phyloP scores from a whole-genome alignment of 2,113 vertebrate genomes.

The Sapayoa aenigma region DNA sequence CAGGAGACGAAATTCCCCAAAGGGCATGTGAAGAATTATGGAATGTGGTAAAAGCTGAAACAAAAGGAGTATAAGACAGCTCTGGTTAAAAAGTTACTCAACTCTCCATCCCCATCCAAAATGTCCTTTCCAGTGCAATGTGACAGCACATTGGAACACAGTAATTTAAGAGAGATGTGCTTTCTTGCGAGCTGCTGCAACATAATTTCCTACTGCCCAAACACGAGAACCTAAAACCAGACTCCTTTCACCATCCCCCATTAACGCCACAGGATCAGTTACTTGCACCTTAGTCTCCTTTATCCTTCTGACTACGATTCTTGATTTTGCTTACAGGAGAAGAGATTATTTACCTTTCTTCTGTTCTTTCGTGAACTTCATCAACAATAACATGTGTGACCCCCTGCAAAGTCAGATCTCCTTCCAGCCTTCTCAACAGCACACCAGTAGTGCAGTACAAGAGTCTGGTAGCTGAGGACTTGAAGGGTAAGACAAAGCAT shows the following conservation, averaged over 20 bases:
- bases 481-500: neutral
- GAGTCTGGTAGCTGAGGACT: slow-evolving; percentile 90
- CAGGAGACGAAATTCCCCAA: neutral
- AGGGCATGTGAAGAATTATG: neutral
- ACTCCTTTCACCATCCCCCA: neutral
- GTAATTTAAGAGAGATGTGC: neutral
- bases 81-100: neutral
- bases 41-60: neutral
- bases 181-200: neutral
- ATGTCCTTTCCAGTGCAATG: neutral
- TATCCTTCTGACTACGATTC: neutral
- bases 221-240: neutral
- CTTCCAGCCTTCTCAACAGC: slow-evolving; percentile 88
- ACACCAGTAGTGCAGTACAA: slow-evolving; percentile 96
- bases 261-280: neutral
- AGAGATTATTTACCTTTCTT: slow-evolving; percentile 85
- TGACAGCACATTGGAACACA: neutral
- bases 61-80: neutral
- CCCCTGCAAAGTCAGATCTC: slow-evolving; percentile 82
- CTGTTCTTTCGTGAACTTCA: slow-evolving; percentile 95
- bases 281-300: neutral
- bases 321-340: neutral
- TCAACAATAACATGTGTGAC: slow-evolving; percentile 92
- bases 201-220: neutral
- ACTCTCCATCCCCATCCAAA: neutral